Base-by-base conservation (phyloP, 2,797 vertebrate species). In the Coluber constrictor region DNA sequence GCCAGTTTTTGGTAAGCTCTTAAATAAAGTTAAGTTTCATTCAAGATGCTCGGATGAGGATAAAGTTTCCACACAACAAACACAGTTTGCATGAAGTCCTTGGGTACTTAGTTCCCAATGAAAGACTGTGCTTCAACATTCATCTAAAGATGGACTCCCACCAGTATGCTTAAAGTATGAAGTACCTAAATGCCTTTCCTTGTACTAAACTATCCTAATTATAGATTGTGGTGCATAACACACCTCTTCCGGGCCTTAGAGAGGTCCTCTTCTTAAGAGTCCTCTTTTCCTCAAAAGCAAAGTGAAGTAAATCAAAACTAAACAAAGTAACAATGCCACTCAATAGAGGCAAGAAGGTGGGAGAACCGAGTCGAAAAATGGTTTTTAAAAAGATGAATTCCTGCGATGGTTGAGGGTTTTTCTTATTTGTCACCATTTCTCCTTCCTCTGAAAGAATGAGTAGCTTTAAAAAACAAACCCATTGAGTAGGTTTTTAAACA, bases 1-100 rank as follows among this genome's bases (percentile, higher is more conserved):
- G 56, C 57, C 43, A 37, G 3, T 37, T 20, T 23, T 5, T 86
- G 27, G 37, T 89, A 56, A 86, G 23, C 0, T 0, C 54, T n/a
- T 18, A 11, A 3, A 47, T 59, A 0, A 6, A 0, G 0, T 0
- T 1, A 23, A 90, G 2, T 18, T 20, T 0, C 0, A 87, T 7
- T 27, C 7, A 47, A 11, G 54, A 47, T 25, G n/a, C 12, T 55
- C 27, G 51, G 12, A 6, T 70, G 32, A 57, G 10, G 32, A 59
- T 37, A n/a, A 61, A 7, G 15, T 83, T 6, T 25, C 15, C 20
- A 32, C 70, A 61, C 54, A 57, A 86, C 47, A 37, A 86, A 25
- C 5, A 27, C 25, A 23, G 11, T 55, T 90, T 55, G 47, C 25
- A 55, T 9, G 43, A 56, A 11, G 10, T 15, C 20, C 15, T 20